Base-by-base conservation (phyloP, 2,888 invertebrate species). In the Mythimna loreyi region DNA sequence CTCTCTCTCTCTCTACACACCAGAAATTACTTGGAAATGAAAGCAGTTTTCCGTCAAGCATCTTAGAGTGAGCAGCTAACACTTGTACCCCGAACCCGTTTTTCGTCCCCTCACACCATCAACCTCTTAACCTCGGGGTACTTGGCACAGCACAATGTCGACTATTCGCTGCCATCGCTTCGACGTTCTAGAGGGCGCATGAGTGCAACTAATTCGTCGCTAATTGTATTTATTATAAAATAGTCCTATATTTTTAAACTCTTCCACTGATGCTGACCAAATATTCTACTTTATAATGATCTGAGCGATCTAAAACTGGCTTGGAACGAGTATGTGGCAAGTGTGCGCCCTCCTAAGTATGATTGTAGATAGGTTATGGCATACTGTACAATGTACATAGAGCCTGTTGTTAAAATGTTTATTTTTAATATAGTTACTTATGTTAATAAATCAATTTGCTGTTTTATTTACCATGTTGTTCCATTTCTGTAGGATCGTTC, bases 391-490 rank as follows among this genome's bases (percentile, higher is more conserved):
- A 85, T 84, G 85, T 84, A 84, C 94, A 88, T 84, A 93, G 85
- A 84, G 93, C 93, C 91, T 92, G 92, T 95, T 95, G 95, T 95
- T 95, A 87, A 93, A 93, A 92, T 92, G 93, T 94, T 95, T 94
- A 95, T 94, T 95, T 93, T 95, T 94, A 95, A 95, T 95, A 95
- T 94, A 95, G 92, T 94, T 95, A 73, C 72, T 76, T 73, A 95
- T 91, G 94, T 95, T 95, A 94, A 93, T 93, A 92, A 93, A 94
- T 94, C 92, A 92, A 67, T 78, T 73, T 80, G 83, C 67, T 75
- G 89, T 95, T 94, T 94, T 85, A 93, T 94, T 94, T 52, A 40
- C 40, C 5, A 40, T 19, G 2, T 40, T 16, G 19, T 16, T 40
- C 5, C 16, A 3, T 13, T 40, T 40, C 40, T 40, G 6, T 19